Conservation (phyloP, 1,140 invertebrate species). For the Grapholita molesta region DNA sequence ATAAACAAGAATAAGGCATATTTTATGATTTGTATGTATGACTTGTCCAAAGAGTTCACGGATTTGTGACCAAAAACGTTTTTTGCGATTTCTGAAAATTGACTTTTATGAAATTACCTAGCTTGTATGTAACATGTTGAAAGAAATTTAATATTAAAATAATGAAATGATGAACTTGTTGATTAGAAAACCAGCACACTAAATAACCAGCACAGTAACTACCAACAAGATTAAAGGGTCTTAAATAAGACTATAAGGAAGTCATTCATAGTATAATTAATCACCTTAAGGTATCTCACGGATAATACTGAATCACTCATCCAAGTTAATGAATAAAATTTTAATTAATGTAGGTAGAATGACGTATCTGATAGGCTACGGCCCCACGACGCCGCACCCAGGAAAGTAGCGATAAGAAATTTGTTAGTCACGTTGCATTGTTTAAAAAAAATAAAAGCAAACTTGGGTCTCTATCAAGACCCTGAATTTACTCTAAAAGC, state of each 20-base stretch:
- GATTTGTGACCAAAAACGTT: too few relatives aligned
- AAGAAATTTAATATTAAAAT: too few relatives aligned
- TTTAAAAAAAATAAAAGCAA: not conserved
- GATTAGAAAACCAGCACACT: too few relatives aligned
- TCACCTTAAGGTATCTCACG: not conserved
- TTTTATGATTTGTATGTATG: too few relatives aligned
- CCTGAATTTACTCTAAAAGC: not conserved
- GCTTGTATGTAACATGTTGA: too few relatives aligned
- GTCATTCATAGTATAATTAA: not conserved
- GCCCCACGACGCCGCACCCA: not conserved
- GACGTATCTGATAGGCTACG: not conserved
- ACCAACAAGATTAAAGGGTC: not conserved
- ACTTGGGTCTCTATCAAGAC: not conserved
- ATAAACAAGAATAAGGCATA: too few relatives aligned
- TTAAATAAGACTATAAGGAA: not conserved
- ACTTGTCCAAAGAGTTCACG: too few relatives aligned
- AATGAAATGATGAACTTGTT: too few relatives aligned
- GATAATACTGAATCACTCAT: not conserved
- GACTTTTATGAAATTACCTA: too few relatives aligned
- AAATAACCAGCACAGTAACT: too few relatives aligned
- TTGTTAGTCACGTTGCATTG: not conserved
- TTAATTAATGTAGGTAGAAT: conserved; percentile 6
- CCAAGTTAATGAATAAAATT: not conserved
- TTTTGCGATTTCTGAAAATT: too few relatives aligned
- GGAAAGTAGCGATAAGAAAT: not conserved